Percentiles rank a stretch among this genome's conserved stretches.
phyloP scores from a whole-genome alignment of 2,797 vertebrate genomes.

The Characodon lateralis region DNA sequence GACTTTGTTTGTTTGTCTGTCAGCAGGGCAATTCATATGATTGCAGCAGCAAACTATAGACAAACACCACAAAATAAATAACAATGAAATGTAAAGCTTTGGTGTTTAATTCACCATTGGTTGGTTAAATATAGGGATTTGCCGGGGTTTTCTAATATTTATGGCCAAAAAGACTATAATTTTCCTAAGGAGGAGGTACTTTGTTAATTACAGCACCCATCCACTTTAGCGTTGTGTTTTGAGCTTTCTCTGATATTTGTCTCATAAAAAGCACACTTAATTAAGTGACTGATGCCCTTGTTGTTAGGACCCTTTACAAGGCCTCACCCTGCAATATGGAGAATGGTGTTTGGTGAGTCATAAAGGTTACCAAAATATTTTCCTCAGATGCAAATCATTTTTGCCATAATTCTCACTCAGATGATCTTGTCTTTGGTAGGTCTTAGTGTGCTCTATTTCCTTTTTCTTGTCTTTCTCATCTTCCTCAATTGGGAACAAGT shows the following conservation, averaged over 20 bases:
- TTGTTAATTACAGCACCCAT: not conserved
- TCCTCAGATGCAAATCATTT: not conserved
- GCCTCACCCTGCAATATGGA: conserved; percentile 91
- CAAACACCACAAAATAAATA: not conserved
- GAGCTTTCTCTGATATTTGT: not conserved
- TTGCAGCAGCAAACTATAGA: not conserved
- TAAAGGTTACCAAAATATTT: not conserved
- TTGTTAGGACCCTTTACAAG: conserved; percentile 89
- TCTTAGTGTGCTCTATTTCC: conserved; percentile 96
- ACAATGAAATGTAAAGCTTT: too few species aligned
- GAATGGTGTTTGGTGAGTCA: conserved; percentile 94
- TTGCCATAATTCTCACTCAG: not conserved
- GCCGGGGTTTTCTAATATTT: not conserved
- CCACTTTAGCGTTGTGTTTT: not conserved
- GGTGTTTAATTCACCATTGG: not conserved
- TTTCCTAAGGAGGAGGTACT: not conserved
- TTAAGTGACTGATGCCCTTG: conserved; percentile 11
- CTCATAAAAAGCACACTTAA: not conserved
- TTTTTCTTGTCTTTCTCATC: conserved; percentile 92
- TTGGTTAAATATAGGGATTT: not conserved
- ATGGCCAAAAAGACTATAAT: not conserved
- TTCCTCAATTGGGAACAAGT: conserved; percentile 96
- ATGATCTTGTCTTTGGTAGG: conserved; percentile 72
- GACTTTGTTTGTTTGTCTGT: not conserved
- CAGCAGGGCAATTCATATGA: not conserved